Conservation (phyloP, 2,888 invertebrate genomes). For the Aleiodes testaceus region DNA sequence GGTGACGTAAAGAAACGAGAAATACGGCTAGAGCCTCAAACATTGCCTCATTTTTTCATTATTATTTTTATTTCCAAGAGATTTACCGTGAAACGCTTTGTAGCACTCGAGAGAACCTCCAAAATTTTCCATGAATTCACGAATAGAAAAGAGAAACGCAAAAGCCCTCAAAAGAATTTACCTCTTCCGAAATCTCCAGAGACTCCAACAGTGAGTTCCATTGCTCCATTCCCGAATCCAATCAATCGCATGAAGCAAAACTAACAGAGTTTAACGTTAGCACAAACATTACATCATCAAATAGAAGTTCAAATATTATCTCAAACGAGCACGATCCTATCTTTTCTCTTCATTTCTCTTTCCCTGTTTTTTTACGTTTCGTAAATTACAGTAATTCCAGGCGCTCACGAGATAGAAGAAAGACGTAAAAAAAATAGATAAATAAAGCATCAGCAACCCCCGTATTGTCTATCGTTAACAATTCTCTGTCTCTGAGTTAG, state of each 20-base stretch:
- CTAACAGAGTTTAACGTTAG: slow-evolving; percentile 8
- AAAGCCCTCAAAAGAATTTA: neutral
- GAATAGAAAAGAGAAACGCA: no score
- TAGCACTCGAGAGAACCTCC: neutral
- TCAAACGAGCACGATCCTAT: slow-evolving; percentile 16
- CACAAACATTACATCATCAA: slow-evolving; percentile 39
- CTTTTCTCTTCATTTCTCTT: neutral
- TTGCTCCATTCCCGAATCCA: slow-evolving; percentile 20
- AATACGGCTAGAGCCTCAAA: slow-evolving; percentile 23
- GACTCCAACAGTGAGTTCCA: neutral
- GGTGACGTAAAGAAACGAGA: slow-evolving; percentile 27
- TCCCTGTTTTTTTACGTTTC: neutral
- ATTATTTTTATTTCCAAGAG: neutral
- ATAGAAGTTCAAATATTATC: slow-evolving; percentile 20
- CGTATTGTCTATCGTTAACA: neutral
- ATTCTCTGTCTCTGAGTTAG: neutral
- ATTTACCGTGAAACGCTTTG: slow-evolving; percentile 14
- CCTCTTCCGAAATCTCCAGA: neutral
- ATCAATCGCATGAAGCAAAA: slow-evolving; percentile 36
- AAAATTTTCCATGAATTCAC: neutral
- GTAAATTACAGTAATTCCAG: no score
- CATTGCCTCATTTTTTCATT: neutral
- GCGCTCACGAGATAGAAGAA: neutral
- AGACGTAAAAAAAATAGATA: no score
- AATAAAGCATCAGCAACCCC: no score